These are phyloP conservation scores for Helobdella robusta DNA, from an alignment of 2,888 invertebrate species.

Conservation along the genomic window DNA sequence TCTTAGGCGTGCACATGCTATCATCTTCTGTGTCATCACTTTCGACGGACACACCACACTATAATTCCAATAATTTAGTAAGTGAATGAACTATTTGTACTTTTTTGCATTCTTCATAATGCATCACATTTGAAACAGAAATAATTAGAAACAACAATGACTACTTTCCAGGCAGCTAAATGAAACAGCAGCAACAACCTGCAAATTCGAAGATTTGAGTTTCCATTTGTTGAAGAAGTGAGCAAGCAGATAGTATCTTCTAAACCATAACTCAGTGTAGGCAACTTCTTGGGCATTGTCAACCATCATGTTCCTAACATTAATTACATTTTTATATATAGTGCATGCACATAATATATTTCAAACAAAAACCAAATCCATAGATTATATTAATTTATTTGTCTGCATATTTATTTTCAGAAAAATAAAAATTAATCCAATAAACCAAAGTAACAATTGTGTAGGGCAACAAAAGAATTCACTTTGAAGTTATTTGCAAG, in stretches of 20 bases:
- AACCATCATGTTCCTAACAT: constrained; percentile 4
- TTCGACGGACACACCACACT: too few species aligned
- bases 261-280: constrained; percentile 34
- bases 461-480: too few species aligned
- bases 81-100: too few species aligned
- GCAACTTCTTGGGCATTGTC: constrained; percentile 27
- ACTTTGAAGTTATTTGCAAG: constrained; percentile 15
- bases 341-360: too few species aligned
- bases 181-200: neutral
- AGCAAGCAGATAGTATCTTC: constrained; percentile 40
- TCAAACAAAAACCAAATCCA: too few species aligned
- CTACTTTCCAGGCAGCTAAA: neutral
- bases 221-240: constrained; percentile 41
- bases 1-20: neutral
- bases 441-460: too few species aligned
- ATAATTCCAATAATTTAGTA: too few species aligned
- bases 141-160: neutral
- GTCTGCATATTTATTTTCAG: too few species aligned
- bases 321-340: too few species aligned
- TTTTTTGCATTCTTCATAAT: constrained; percentile 7
- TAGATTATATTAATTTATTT: too few species aligned
- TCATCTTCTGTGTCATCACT: constrained; percentile 5
- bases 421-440: too few species aligned
- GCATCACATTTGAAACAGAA: neutral
- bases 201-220: neutral